Base-by-base conservation (phyloP, 2,113 vertebrate genomes). In the Vimba vimba region DNA sequence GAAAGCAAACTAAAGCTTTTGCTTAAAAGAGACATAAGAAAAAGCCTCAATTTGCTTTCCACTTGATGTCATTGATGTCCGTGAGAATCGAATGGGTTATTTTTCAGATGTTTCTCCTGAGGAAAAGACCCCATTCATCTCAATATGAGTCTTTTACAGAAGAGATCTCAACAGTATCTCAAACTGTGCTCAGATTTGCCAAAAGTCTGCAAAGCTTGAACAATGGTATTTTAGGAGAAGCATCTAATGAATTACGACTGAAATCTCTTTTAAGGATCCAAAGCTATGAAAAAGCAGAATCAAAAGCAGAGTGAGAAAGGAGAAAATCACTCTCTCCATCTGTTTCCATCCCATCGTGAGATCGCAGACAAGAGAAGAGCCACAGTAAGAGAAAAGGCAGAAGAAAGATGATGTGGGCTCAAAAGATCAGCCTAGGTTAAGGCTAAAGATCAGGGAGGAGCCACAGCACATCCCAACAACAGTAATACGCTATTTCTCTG, bases 391-490 rank as follows among this genome's bases (percentile, higher is more conserved):
- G 64, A 47, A 80, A 47, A n/a, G 19, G 43, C 17, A 74, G 66
- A 50, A 27, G 23, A 27, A 17, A 80, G 75, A 83, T 59, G 57
- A 77, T 57, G 68, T 74, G 71, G 23, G 43, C 71, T 74, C 17
- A 11, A 39, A n/a, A 75, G 66, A 83, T 17, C 52, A 78, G 23
- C 82, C 81, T 69, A 12, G 68, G 68, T 83, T 77, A 69, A 45
- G 27, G 33, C 4, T 76, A 60, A 57, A 78, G 71, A 88, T 77
- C 36, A 60, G 79, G 79, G 59, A 68, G 71, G 83, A 77, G 59
- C 45, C 11, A 43, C 47, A 71, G 55, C 73, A 80, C 75, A 55
- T 21, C 19, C 19, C 17, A 21, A 57, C 6, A 45, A 64, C n/a
- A 79, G 75, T 57, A 84, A 75, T 76, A 19, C 27, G 80, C 45